Evolutionary conservation across 1,140 invertebrate species (phyloP).

Genomic region (Macrosteles quadrilineatus): DNA sequence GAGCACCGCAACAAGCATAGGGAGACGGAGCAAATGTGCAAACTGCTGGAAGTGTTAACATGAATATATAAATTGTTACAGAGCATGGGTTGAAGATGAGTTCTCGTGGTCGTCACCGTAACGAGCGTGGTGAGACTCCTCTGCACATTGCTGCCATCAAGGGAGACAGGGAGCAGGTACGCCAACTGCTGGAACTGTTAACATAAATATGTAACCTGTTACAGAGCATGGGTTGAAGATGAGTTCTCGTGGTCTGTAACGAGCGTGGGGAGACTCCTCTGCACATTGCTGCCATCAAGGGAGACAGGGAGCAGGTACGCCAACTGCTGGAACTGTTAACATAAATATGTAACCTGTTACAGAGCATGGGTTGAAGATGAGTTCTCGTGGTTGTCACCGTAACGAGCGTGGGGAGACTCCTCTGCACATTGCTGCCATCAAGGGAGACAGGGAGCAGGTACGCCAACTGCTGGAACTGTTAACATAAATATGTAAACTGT

Average conservation of each 20-base stretch:
- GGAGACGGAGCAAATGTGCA: constrained; percentile 70
- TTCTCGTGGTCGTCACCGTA: constrained; percentile 43
- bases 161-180: constrained; percentile 69
- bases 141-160: constrained; percentile 74
- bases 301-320: constrained; percentile 68
- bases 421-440: constrained; percentile 72
- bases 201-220: no score
- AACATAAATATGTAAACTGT: no score
- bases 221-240: background rate
- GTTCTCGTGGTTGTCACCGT: constrained; percentile 51
- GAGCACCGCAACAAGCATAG: constrained; percentile 63
- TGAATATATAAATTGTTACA: no score
- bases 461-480: constrained; percentile 66
- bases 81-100: background rate
- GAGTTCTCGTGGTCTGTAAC: background rate
- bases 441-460: constrained; percentile 69
- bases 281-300: constrained; percentile 73
- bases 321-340: no score
- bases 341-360: no score
- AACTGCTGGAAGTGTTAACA: no score
- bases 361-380: background rate
- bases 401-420: constrained; percentile 70
- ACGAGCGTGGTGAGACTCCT: constrained; percentile 75
- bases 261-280: constrained; percentile 74
- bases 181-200: no score